Evolutionary conservation across 2,888 invertebrate species (phyloP).

Genomic region (Drosophila macrothrix): DNA sequence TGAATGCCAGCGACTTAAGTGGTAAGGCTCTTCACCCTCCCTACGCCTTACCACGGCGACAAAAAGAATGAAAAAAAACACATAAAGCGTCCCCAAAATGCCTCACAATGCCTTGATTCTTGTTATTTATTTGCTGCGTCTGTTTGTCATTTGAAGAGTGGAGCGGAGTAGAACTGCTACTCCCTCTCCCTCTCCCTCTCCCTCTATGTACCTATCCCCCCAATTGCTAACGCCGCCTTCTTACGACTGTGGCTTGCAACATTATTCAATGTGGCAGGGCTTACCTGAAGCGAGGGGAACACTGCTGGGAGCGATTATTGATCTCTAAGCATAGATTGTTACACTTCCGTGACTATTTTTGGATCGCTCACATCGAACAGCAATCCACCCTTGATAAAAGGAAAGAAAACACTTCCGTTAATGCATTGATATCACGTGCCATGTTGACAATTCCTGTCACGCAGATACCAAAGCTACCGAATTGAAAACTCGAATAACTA

Average conservation of each 20-base stretch:
- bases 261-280: slow-evolving; percentile 60
- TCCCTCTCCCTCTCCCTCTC: too few species aligned
- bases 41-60: not conserved
- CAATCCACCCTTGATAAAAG: not conserved
- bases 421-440: slow-evolving; percentile 70
- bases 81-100: not conserved
- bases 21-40: slow-evolving; percentile 24
- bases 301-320: slow-evolving; percentile 66
- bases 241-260: slow-evolving; percentile 55
- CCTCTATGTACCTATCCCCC: not conserved
- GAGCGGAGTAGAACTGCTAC: slow-evolving; percentile 5
- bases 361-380: not conserved
- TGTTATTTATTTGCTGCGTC: slow-evolving; percentile 78
- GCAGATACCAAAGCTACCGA: not conserved
- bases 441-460: slow-evolving; percentile 40
- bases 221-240: slow-evolving; percentile 31
- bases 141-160: slow-evolving; percentile 71
- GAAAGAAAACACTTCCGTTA: slow-evolving; percentile 68
- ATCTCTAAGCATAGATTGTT: slow-evolving; percentile 71
- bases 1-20: slow-evolving; percentile 63
- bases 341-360: slow-evolving; percentile 68
- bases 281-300: slow-evolving; percentile 43
- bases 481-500: not conserved
- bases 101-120: slow-evolving; percentile 12
- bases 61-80: not conserved